Evolutionary conservation across 2,888 invertebrate species (phyloP).

Genomic region (Eupeodes latifasciatus): DNA sequence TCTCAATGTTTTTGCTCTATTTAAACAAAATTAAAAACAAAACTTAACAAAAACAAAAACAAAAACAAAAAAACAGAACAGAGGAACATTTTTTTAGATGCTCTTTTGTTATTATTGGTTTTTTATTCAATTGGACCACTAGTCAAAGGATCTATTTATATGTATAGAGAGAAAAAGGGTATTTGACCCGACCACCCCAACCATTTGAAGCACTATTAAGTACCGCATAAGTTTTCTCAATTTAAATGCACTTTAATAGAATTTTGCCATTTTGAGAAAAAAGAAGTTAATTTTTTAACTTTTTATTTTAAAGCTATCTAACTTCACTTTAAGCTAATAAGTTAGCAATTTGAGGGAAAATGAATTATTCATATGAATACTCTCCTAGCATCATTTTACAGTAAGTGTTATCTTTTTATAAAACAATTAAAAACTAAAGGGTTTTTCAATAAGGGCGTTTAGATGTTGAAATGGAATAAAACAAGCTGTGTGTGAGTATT

Average conservation of each 20-base stretch:
- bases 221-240: conserved; percentile 8
- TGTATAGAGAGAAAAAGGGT: not conserved
- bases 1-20: conserved; percentile 33
- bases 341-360: not conserved
- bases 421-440: too few species aligned
- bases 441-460: too few species aligned
- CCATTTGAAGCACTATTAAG: conserved; percentile 3
- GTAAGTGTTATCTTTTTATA: too few species aligned
- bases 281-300: not conserved
- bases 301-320: not conserved
- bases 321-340: not conserved
- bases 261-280: not conserved
- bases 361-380: too few species aligned
- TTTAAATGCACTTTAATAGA: conserved; percentile 16
- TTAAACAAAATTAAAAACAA: conserved; percentile 25
- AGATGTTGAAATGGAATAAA: too few species aligned
- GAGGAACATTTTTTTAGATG: conserved; percentile 1
- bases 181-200: conserved; percentile 1
- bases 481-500: too few species aligned
- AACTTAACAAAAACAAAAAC: not conserved
- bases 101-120: conserved; percentile 26
- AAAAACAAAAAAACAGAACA: too few species aligned
- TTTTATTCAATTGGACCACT: conserved; percentile 20
- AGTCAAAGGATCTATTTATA: conserved; percentile 1
- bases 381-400: too few species aligned